These are phyloP conservation scores for Pseudococcus jackbeardsleyi DNA, from an alignment of 2,888 invertebrate species.

Conservation along the genomic window DNA sequence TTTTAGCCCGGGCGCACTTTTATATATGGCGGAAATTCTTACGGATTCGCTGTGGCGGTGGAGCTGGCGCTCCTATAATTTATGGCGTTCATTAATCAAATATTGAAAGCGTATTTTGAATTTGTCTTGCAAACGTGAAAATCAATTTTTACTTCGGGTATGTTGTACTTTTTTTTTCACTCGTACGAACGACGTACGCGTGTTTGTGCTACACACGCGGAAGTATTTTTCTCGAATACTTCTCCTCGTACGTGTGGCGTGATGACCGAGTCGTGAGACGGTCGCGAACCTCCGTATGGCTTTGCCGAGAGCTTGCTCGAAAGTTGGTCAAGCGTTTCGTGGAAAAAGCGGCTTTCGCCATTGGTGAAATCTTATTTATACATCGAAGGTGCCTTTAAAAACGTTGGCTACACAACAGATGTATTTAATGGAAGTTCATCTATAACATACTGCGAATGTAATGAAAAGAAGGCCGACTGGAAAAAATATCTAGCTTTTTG, in stretches of 20 bases:
- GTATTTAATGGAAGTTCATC: constrained; percentile 52
- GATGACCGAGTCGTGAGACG: background rate
- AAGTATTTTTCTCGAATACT: background rate
- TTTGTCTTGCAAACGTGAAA: constrained; percentile 43
- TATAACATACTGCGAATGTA: constrained; percentile 40
- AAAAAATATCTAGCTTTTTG: constrained; percentile 21
- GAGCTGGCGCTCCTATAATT: background rate
- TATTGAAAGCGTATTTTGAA: constrained; percentile 55
- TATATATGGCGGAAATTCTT: background rate
- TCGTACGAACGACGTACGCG: background rate
- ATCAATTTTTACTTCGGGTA: constrained; percentile 33
- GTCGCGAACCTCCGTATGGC: background rate
- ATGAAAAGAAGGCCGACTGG: background rate
- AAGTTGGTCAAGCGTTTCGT: constrained; percentile 14
- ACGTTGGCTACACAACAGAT: background rate
- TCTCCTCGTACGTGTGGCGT: no score
- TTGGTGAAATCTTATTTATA: constrained; percentile 48
- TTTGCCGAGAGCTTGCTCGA: background rate
- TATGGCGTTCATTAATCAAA: constrained; percentile 48
- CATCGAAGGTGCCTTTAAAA: background rate
- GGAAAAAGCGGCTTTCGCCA: constrained; percentile 25
- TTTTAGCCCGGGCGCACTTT: background rate
- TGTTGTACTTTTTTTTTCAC: background rate
- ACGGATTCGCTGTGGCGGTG: background rate
- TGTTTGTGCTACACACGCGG: background rate